Conservation (phyloP, 2,113 vertebrate species). For the Crocuta crocuta region DNA sequence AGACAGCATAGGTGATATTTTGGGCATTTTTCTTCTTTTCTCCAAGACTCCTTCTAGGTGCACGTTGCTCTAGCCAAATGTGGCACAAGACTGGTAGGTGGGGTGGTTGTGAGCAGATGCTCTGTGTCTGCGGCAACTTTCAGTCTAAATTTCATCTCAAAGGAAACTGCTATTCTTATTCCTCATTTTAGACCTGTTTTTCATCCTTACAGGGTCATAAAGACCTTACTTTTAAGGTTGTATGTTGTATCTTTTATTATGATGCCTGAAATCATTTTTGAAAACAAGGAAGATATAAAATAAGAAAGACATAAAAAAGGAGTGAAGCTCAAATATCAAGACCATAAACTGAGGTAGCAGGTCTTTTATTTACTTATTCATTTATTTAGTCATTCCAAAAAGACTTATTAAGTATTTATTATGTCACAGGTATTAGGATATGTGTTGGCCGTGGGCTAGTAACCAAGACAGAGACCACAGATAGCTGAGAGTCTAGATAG, state of each 20-base stretch:
- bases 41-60: conserved; percentile 50
- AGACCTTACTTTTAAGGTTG: background rate
- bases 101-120: background rate
- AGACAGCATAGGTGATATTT: conserved; percentile 35
- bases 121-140: conserved; percentile 37
- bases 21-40: conserved; percentile 34
- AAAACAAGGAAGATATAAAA: background rate
- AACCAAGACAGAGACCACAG: background rate
- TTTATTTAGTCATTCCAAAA: background rate
- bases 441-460: background rate
- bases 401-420: background rate
- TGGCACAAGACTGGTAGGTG: conserved; percentile 50
- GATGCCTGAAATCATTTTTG: background rate
- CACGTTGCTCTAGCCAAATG: conserved; percentile 59
- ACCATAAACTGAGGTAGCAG: background rate
- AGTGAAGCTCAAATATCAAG: background rate
- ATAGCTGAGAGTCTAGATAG: background rate
- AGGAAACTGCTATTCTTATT: background rate
- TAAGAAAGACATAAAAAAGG: background rate
- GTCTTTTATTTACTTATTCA: background rate
- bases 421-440: background rate
- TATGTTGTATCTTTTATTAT: background rate
- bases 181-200: background rate
- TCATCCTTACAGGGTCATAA: background rate
- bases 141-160: background rate